These are phyloP conservation scores for Nestor notabilis DNA, from an alignment of 2,113 vertebrate genomes.

Conservation along the genomic window DNA sequence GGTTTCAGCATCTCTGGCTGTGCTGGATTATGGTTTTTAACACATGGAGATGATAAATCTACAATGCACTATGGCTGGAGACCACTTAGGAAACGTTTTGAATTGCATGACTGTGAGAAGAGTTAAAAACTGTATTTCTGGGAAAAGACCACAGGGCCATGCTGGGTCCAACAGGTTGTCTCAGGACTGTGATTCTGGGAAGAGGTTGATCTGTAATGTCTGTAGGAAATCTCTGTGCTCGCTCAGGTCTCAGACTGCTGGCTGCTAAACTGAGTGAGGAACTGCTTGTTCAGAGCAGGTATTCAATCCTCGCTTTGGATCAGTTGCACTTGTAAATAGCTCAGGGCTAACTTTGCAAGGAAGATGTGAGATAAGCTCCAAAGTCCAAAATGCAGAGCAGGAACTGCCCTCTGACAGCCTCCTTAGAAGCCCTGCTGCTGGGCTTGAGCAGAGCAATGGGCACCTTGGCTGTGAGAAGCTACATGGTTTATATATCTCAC, in stretches of 20 bases:
- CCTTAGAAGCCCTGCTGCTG: background rate
- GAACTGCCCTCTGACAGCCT: background rate
- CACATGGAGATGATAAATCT: background rate
- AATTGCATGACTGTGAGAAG: background rate
- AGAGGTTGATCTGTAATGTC: background rate
- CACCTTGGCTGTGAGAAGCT: background rate
- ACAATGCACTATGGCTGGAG: background rate
- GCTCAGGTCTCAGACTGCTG: background rate
- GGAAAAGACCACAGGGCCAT: background rate
- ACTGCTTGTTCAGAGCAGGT: background rate
- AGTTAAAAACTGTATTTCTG: background rate
- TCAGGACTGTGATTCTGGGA: background rate
- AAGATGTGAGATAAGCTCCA: background rate
- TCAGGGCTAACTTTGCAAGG: background rate
- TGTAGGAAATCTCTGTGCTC: background rate
- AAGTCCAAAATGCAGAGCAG: background rate
- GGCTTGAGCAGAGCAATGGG: background rate
- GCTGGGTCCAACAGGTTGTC: background rate
- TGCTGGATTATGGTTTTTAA: background rate
- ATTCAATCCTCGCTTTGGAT: background rate
- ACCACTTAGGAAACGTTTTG: background rate
- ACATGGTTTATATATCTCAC: rapidly evolving
- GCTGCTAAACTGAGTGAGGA: background rate
- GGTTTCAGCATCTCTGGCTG: background rate
- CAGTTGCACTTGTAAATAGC: background rate